Base-by-base conservation (phyloP, 2,797 vertebrate species). In the Cyclopterus lumpus region DNA sequence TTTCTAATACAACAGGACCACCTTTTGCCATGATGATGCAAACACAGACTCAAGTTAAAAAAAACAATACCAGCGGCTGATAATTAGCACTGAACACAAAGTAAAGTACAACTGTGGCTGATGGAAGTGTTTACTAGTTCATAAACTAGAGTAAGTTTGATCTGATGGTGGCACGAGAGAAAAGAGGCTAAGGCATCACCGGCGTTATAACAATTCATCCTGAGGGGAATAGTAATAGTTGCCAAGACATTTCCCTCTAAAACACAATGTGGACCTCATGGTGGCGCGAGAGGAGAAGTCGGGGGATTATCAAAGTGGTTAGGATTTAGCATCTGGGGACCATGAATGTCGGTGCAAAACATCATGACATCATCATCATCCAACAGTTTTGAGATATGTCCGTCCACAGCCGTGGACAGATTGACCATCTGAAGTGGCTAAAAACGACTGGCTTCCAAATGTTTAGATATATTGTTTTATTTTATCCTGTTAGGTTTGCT, bases 401-500 rank as follows among this genome's bases (percentile, higher is more conserved):
- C 42, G 36, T 66, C 46, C 60, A 57, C 26, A 28, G 26, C 26
- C 18, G 0, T 9, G 14, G 40, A 66, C 65, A 2, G 3, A 69
- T 14, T 11, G 10, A 46, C 36, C 8, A 2, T 36, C 9, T 32
- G 38, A 64, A 2, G 1, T 28, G n/a, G 3, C 34, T 32, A 20
- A 59, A 67, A 44, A 12, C 26, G 49, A 11, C 24, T 32, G 28
- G 3, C 22, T 36, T 15, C 16, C 18, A 73, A 70, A 28, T 32
- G 30, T 76, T 67, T 49, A 42, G 22, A 26, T 62, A 15, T 26
- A 14, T 14, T 26, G 18, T 51, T 20, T 69, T 62, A 54, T 40
- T 51, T 68, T 40, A 3, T 71, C 1, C 3, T 57, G 6, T 24
- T 67, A 36, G 18, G 20, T 68, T 68, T 80, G 28, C 70, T 78